These are phyloP conservation scores for Platorchestia sp. DNA, from an alignment of 1,140 invertebrate species.

Conservation along the genomic window DNA sequence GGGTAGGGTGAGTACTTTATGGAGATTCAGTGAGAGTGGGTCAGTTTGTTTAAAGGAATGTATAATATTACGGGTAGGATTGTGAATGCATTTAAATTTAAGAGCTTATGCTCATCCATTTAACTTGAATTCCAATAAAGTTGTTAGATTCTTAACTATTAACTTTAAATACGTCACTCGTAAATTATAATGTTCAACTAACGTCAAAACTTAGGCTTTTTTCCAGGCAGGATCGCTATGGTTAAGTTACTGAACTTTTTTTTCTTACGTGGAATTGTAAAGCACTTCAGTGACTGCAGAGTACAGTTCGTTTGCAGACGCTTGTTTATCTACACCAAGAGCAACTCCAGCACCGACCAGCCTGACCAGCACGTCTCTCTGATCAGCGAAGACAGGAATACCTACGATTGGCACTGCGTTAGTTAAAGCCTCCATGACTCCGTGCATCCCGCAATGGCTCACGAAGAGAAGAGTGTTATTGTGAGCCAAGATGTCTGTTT, in stretches of 20 bases:
- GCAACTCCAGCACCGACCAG: conserved; percentile 70
- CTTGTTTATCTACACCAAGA: conserved; percentile 68
- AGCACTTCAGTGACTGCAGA: conserved; percentile 67
- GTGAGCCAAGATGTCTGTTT: conserved; percentile 67
- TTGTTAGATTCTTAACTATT: background rate
- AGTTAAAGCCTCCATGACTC: conserved; percentile 73
- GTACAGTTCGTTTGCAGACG: conserved; percentile 68
- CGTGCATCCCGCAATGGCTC: conserved; percentile 72
- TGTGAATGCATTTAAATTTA: background rate
- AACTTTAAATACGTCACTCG: too few species aligned
- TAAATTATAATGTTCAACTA: too few species aligned
- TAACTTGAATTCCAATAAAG: background rate
- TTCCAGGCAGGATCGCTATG: background rate
- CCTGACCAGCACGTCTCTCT: conserved; percentile 69
- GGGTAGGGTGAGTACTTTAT: background rate
- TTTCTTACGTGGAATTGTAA: conserved; percentile 66
- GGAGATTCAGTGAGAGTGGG: background rate
- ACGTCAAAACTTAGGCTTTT: too few species aligned
- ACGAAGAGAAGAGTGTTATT: conserved; percentile 69
- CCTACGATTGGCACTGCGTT: conserved; percentile 73
- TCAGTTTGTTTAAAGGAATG: background rate
- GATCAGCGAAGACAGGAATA: conserved; percentile 72
- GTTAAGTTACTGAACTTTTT: background rate
- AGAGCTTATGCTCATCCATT: background rate
- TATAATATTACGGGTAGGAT: background rate